Evolutionary conservation across 2,113 vertebrate genomes (phyloP).

Genomic region (Microcebus griseorufus): DNA sequence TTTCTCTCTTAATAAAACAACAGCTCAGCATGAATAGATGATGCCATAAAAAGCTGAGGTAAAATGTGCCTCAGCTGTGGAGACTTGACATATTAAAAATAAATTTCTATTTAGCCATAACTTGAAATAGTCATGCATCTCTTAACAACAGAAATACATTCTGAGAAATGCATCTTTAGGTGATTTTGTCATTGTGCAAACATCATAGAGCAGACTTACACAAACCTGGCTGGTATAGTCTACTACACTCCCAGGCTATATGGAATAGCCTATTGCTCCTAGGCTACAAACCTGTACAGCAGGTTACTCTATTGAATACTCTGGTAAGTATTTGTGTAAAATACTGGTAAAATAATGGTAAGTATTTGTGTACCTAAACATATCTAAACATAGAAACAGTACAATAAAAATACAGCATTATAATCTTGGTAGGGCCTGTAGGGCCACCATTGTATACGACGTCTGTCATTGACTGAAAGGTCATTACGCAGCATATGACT

Average conservation of each 20-base stretch:
- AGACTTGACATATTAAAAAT: background rate
- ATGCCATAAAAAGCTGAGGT: background rate
- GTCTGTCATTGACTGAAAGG: background rate
- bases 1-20: slow-evolving; percentile 7
- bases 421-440: background rate
- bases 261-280: background rate
- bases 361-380: background rate
- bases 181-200: background rate
- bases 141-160: background rate
- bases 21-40: background rate
- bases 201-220: background rate
- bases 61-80: background rate
- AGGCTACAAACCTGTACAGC: background rate
- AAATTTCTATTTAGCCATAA: background rate
- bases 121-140: background rate
- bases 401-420: background rate
- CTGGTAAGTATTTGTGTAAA: background rate
- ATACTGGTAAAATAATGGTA: background rate
- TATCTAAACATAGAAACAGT: background rate
- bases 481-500: background rate
- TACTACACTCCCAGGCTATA: background rate
- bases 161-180: background rate
- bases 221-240: background rate
- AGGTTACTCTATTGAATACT: background rate
- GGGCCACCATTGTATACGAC: background rate